Evolutionary conservation across 1,140 invertebrate species (phyloP), one percentile per base, ranked within the genome.

Genomic region (Globodera ellingtonae): DNA sequence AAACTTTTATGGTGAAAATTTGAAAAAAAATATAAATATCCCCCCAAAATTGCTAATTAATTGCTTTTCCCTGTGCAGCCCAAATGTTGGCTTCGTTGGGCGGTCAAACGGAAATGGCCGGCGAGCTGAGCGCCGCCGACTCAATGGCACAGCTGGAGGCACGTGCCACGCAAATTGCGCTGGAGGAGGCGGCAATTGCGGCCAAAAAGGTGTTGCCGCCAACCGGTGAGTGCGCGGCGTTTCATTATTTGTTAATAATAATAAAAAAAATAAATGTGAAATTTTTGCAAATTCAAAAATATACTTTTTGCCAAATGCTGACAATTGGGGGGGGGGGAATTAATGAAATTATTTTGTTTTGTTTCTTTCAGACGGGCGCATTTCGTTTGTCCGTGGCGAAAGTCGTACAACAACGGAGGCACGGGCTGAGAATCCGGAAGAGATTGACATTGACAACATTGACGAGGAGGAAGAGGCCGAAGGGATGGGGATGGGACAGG

Each of bases 1-100:
- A n/a, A 3, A 15, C 15, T 52, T 7, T 52, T 52, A 52, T 52
- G 52, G 56, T 89, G 97, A 97, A 93, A 91, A 97, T 80, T 94
- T 93, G 83, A 35, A 35, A 35, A 93, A 93, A n/a, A n/a, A n/a
- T n/a, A n/a, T 59, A n/a, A n/a, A n/a, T n/a, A n/a, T n/a, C n/a
- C n/a, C 72, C 50, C 8, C 66, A 82, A 50, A 73, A 59, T 18
- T 65, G 8, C n/a, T 69, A 24, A 9, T 67, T 67, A 69, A 15
- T 7, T 35, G 35, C 35, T 44, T 24, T 35, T 44, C 35, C 35
- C 4, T 70, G 6, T 70, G 6, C 35, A 77, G 75, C 85, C 52
- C 81, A 86, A 77, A 86, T 86, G 84, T 76, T 86, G 35, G 86
- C 86, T 44, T 85, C 82, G 35, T 48, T 84, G n/a, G 84, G 84